Conservation (phyloP, 2,888 invertebrate species). For the Drosophila eohydei region DNA sequence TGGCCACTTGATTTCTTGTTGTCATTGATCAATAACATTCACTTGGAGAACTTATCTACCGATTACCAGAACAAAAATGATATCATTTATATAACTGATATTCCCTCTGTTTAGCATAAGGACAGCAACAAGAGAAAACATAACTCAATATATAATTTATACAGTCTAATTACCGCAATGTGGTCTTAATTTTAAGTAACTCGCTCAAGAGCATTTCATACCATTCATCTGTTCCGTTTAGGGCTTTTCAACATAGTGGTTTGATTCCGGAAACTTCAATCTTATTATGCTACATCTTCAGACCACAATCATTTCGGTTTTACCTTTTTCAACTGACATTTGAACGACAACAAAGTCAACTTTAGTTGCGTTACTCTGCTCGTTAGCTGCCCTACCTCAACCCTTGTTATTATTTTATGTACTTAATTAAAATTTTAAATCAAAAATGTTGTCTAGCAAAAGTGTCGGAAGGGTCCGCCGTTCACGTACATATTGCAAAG, state of each 20-base stretch:
- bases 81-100: too few relatives aligned
- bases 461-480: not conserved
- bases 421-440: conserved; percentile 66
- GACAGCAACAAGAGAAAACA: not conserved
- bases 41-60: too few relatives aligned
- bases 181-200: too few relatives aligned
- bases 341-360: not conserved
- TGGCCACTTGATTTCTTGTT: too few relatives aligned
- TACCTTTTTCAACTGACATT: not conserved
- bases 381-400: not conserved
- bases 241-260: not conserved
- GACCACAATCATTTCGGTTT: not conserved
- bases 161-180: too few relatives aligned
- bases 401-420: conserved; percentile 19
- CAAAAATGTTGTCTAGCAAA: conserved; percentile 5
- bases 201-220: too few relatives aligned
- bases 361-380: not conserved
- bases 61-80: too few relatives aligned
- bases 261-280: too few relatives aligned
- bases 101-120: too few relatives aligned
- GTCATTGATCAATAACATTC: too few relatives aligned
- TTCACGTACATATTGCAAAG: conserved; percentile 7
- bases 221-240: too few relatives aligned
- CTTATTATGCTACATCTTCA: not conserved
- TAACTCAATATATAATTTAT: not conserved